phyloP scores from a whole-genome alignment of 2,113 vertebrate species.

The Upupa epops region DNA sequence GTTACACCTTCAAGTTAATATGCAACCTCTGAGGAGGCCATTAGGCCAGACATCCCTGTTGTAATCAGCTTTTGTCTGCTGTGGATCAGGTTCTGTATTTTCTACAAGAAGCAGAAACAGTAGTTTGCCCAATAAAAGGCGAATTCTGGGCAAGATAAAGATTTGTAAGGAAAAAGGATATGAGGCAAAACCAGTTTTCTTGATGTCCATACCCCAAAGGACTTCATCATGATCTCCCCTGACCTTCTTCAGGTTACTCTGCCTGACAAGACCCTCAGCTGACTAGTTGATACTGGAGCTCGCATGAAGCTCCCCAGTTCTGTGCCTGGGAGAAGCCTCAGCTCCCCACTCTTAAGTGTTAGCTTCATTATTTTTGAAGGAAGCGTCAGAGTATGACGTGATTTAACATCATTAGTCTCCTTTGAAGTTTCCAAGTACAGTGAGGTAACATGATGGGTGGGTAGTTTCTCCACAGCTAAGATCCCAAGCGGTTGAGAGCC shows the following conservation, averaged over 20 bases:
- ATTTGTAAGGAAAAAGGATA: neutral
- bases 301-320: neutral
- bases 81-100: neutral
- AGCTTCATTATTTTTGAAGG: neutral
- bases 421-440: neutral
- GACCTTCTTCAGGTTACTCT: neutral
- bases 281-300: neutral
- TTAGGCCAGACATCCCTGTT: neutral
- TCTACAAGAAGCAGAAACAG: neutral
- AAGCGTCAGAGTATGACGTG: neutral
- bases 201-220: neutral
- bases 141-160: neutral
- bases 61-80: neutral
- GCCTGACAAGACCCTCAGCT: neutral
- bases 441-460: neutral
- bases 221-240: fast-evolving
- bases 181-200: neutral
- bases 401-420: neutral
- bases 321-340: neutral
- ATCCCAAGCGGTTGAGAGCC: neutral
- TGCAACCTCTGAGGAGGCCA: neutral
- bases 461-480: neutral
- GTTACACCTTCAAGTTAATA: neutral
- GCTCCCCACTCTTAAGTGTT: neutral
- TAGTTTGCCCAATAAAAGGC: neutral